These are phyloP conservation scores for Crotalus viridis DNA, from an alignment of 2,113 vertebrate genomes.

Conservation along the genomic window DNA sequence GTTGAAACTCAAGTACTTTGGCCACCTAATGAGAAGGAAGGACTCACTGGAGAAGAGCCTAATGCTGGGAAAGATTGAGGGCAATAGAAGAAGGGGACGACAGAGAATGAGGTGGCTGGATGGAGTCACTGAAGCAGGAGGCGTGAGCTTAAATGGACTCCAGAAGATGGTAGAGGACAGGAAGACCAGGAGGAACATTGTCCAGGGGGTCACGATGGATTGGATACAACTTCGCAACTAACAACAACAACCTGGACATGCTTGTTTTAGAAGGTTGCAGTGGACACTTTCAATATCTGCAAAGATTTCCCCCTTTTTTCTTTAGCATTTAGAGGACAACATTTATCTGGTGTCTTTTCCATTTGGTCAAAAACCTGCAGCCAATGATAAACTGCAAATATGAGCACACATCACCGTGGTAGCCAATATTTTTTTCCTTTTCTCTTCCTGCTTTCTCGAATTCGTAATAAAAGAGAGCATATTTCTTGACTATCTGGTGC, in stretches of 20 bases:
- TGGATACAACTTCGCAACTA: no score
- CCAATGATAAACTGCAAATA: background rate
- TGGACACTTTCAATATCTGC: background rate
- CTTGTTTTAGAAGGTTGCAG: background rate
- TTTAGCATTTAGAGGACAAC: background rate
- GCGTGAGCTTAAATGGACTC: no score
- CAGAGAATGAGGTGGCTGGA: no score
- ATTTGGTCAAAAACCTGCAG: background rate
- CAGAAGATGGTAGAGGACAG: no score
- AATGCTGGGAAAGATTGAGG: no score
- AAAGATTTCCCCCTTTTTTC: background rate
- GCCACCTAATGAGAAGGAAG: no score
- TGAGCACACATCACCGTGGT: background rate
- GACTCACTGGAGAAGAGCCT: no score
- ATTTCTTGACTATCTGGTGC: background rate
- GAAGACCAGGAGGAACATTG: no score
- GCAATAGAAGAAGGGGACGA: no score
- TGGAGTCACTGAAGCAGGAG: no score
- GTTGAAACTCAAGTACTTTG: no score
- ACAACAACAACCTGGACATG: background rate
- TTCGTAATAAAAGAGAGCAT: background rate
- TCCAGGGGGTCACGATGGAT: no score
- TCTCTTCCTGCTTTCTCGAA: background rate
- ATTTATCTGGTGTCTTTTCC: background rate
- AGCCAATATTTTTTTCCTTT: background rate